Percentiles rank a stretch among this genome's conserved stretches.
Evolutionary conservation across 2,888 invertebrate species (phyloP).

Genomic region (Dynastes tityus): DNA sequence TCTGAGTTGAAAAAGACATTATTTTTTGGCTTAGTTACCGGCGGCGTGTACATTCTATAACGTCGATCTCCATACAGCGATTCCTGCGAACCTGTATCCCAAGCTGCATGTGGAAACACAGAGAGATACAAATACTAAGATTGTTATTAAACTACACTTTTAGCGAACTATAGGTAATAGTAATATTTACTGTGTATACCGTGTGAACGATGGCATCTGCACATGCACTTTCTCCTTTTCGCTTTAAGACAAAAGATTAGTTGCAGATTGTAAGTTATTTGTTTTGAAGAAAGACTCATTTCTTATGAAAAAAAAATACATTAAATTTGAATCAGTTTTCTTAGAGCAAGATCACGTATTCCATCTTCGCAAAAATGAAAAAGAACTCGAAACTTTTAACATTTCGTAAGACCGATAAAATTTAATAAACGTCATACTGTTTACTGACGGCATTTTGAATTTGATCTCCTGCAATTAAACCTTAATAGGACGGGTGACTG

Average conservation of each 20-base stretch:
- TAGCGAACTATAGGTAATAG: conserved; percentile 36
- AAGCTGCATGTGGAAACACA: conserved; percentile 66
- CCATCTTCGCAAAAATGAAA: too few relatives aligned
- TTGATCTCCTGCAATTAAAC: too few relatives aligned
- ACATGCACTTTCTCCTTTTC: conserved; percentile 49
- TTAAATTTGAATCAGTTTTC: too few relatives aligned
- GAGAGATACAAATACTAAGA: conserved; percentile 45
- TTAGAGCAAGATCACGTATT: too few relatives aligned
- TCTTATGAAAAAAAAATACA: not conserved
- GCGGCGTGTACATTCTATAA: conserved; percentile 66
- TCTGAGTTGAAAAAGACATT: conserved; percentile 69
- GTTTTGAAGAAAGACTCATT: conserved; percentile 30
- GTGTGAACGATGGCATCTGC: conserved; percentile 50
- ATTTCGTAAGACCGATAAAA: too few relatives aligned
- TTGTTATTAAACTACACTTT: conserved; percentile 8
- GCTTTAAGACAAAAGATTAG: conserved; percentile 38
- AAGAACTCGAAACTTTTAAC: too few relatives aligned
- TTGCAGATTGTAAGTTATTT: conserved; percentile 20
- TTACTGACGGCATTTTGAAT: too few relatives aligned
- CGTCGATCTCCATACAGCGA: conserved; percentile 64
- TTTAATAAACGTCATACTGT: too few relatives aligned
- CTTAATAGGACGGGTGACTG: too few relatives aligned
- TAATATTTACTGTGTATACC: conserved; percentile 44
- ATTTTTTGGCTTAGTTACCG: conserved; percentile 65
- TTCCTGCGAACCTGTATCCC: conserved; percentile 67